These are phyloP conservation scores for Sebastiscus albofasciatus DNA, from an alignment of 2,797 vertebrate genomes.

Conservation along the genomic window DNA sequence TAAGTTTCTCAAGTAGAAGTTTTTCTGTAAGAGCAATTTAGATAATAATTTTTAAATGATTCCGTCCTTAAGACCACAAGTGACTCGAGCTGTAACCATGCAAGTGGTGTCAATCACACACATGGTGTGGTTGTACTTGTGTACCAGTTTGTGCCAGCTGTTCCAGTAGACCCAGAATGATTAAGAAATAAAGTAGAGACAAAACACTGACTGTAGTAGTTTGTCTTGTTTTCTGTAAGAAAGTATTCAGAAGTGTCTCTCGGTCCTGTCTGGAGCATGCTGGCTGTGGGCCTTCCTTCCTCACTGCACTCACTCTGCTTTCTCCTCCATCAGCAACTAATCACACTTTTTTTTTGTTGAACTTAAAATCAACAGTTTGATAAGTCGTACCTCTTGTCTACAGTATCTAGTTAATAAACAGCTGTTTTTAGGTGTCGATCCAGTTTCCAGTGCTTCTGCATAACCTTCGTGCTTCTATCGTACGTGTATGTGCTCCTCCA, in stretches of 20 bases:
- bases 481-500: slow-evolving; percentile 37
- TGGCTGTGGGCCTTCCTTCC: slow-evolving; percentile 51
- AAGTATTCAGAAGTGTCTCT: slow-evolving; percentile 32
- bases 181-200: slow-evolving; percentile 82
- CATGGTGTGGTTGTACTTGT: slow-evolving; percentile 48
- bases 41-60: neutral
- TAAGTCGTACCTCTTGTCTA: neutral
- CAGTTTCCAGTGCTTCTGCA: slow-evolving; percentile 43
- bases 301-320: slow-evolving; percentile 60
- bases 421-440: neutral
- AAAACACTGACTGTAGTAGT: slow-evolving; percentile 72
- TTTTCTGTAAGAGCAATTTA: slow-evolving; percentile 37
- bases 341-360: slow-evolving; percentile 31
- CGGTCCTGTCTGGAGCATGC: slow-evolving; percentile 47
- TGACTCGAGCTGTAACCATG: slow-evolving; percentile 51
- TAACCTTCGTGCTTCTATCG: slow-evolving; percentile 47
- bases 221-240: slow-evolving; percentile 76
- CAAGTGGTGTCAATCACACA: slow-evolving; percentile 27
- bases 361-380: slow-evolving; percentile 18
- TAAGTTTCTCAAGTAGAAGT: slow-evolving; percentile 12
- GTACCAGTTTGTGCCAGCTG: slow-evolving; percentile 56
- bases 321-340: slow-evolving; percentile 64
- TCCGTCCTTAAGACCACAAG: slow-evolving; percentile 36
- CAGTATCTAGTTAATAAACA: neutral
- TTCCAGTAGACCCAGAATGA: slow-evolving; percentile 43